These are phyloP conservation scores for Salpingus planirostris DNA, from an alignment of 2,888 invertebrate genomes.

Conservation along the genomic window DNA sequence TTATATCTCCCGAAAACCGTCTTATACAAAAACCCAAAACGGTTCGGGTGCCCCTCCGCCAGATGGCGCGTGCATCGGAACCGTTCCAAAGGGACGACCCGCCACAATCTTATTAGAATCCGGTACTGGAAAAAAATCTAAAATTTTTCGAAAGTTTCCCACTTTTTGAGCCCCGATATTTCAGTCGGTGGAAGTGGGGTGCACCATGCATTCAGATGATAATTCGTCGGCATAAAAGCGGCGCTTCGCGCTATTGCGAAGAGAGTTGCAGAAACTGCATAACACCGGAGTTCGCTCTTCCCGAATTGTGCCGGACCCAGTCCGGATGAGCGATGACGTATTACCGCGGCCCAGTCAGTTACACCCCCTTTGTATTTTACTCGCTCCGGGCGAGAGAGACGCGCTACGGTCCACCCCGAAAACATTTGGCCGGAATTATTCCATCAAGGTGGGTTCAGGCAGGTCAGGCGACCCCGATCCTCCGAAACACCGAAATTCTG, in stretches of 20 bases:
- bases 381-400: too few relatives aligned
- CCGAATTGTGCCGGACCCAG: slow-evolving; percentile 29
- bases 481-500: too few relatives aligned
- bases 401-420: slow-evolving; percentile 24
- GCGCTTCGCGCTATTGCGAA: slow-evolving; percentile 11
- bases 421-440: slow-evolving; percentile 21
- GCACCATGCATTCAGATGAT: slow-evolving; percentile 14
- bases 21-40: too few relatives aligned
- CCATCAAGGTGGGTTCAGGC: slow-evolving; percentile 18
- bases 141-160: too few relatives aligned
- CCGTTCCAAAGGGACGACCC: too few relatives aligned
- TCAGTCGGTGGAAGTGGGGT: not conserved
- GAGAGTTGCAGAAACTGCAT: slow-evolving; percentile 17
- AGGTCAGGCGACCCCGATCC: slow-evolving; percentile 23
- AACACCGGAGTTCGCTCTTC: slow-evolving; percentile 21
- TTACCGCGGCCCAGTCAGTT: slow-evolving; percentile 30
- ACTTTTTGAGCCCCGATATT: too few relatives aligned
- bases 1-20: too few relatives aligned
- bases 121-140: too few relatives aligned
- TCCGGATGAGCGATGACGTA: slow-evolving; percentile 39
- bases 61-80: too few relatives aligned
- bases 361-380: slow-evolving; percentile 28
- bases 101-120: too few relatives aligned
- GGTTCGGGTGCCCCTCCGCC: too few relatives aligned
- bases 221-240: too few relatives aligned